Evolutionary conservation across 2,888 invertebrate genomes (phyloP).

Genomic region (Xanthia togata): DNA sequence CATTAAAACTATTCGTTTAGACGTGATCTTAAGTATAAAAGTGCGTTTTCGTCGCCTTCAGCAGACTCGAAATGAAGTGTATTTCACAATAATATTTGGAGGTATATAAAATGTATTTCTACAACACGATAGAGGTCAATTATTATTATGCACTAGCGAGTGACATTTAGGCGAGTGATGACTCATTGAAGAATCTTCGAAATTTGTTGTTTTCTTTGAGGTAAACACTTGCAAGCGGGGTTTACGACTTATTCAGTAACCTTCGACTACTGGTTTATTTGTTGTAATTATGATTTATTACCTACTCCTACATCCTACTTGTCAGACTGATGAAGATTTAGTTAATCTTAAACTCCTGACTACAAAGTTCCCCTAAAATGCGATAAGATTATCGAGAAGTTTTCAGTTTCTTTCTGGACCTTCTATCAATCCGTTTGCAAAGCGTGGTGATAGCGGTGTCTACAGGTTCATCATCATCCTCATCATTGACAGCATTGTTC

Average conservation of each 20-base stretch:
- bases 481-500: too few relatives aligned
- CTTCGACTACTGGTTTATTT: not conserved
- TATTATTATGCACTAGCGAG: not conserved
- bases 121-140: slow-evolving; percentile 11
- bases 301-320: not conserved
- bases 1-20: too few relatives aligned
- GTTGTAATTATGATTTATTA: not conserved
- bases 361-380: not conserved
- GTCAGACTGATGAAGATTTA: not conserved
- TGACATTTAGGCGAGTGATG: slow-evolving; percentile 13
- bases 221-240: not conserved
- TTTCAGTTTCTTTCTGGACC: not conserved
- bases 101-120: not conserved
- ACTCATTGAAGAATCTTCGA: slow-evolving; percentile 1
- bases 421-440: not conserved
- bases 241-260: not conserved
- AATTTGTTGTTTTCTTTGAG: not conserved
- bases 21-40: too few relatives aligned
- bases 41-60: too few relatives aligned
- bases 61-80: not conserved
- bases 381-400: not conserved
- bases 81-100: slow-evolving; percentile 2
- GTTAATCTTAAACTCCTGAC: not conserved
- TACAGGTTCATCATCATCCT: not conserved
- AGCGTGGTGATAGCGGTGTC: not conserved